phyloP scores from a whole-genome alignment of 2,113 vertebrate genomes.

The Sakesphorus luctuosus region DNA sequence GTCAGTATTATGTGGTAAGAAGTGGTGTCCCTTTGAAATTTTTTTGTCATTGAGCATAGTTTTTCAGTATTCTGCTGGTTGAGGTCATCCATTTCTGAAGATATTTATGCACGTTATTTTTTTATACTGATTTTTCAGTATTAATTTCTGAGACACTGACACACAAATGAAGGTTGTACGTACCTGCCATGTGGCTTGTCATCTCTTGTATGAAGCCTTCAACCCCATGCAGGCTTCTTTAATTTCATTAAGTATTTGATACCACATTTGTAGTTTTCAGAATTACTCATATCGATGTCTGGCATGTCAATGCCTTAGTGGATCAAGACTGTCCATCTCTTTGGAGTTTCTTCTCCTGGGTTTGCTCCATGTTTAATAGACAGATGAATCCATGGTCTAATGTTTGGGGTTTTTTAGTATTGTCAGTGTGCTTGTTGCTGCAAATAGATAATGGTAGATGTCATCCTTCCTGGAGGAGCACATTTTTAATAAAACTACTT shows the following conservation, averaged over 20 bases:
- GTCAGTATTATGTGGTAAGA: background rate
- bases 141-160: background rate
- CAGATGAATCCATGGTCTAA: background rate
- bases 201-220: background rate
- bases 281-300: background rate
- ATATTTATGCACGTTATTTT: background rate
- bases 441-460: background rate
- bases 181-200: background rate
- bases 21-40: background rate
- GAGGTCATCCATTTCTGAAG: background rate
- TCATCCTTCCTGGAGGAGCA: background rate
- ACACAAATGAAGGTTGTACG: background rate
- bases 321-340: background rate
- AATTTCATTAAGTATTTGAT: background rate
- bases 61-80: background rate
- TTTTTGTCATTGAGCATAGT: background rate
- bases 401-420: background rate
- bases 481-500: background rate
- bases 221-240: background rate
- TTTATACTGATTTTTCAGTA: background rate
- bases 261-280: background rate
- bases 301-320: background rate
- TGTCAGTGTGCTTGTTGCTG: background rate
- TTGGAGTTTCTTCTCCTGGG: background rate
- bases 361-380: background rate